Conservation (phyloP, 2,888 invertebrate genomes). For the Plebejus anna region DNA sequence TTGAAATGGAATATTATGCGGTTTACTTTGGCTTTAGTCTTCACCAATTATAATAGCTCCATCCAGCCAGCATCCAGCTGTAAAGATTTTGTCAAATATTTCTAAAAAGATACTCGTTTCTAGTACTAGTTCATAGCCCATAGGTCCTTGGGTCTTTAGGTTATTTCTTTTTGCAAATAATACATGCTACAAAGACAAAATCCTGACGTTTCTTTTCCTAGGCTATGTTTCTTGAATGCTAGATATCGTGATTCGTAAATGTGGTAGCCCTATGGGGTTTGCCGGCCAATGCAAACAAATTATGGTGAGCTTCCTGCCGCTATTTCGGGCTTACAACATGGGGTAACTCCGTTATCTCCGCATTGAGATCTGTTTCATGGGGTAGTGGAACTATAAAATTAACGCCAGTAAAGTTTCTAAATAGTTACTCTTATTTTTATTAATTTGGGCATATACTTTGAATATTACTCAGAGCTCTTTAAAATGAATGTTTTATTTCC, state of each 20-base stretch:
- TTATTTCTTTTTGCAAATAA: too few species aligned
- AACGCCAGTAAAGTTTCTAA: background rate
- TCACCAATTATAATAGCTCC: too few species aligned
- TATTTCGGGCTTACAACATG: slow-evolving; percentile 27
- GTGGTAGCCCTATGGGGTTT: background rate
- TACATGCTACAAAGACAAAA: too few species aligned
- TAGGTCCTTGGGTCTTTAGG: too few species aligned
- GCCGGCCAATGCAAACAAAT: slow-evolving; percentile 18
- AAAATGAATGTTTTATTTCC: background rate
- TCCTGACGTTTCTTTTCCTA: background rate
- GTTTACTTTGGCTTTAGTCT: too few species aligned
- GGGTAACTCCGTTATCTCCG: slow-evolving; percentile 22
- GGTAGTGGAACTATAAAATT: slow-evolving; percentile 13
- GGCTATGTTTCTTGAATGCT: background rate
- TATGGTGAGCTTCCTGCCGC: slow-evolving; percentile 18
- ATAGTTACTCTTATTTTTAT: background rate
- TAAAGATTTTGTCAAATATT: too few species aligned
- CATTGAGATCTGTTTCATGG: background rate
- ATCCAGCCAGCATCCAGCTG: too few species aligned
- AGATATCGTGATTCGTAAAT: background rate
- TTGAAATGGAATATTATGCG: too few species aligned
- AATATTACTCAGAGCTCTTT: background rate
- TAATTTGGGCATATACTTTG: background rate
- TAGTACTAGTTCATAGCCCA: too few species aligned
- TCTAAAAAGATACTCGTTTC: too few species aligned